These are phyloP conservation scores for Platysteira castanea DNA, from an alignment of 2,113 vertebrate genomes.

Conservation along the genomic window DNA sequence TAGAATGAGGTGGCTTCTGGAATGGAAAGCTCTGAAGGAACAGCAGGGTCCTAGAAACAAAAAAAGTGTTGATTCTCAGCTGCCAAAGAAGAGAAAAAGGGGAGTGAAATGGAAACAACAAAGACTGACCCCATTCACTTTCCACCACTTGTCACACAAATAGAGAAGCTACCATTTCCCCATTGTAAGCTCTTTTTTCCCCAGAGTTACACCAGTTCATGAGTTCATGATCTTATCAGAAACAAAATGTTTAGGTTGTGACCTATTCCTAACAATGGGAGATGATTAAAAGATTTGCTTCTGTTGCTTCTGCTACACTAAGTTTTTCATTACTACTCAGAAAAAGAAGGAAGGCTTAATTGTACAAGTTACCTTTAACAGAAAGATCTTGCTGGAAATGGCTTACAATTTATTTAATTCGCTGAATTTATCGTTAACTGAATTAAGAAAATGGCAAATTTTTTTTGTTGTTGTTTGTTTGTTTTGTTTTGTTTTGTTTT, in stretches of 20 bases:
- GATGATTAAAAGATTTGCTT: not conserved
- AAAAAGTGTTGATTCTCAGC: not conserved
- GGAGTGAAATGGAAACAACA: not conserved
- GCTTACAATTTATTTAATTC: not conserved
- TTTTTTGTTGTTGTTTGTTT: too few species aligned
- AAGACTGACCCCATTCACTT: fast-evolving
- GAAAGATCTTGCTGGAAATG: not conserved
- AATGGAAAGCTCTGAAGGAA: not conserved
- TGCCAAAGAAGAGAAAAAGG: not conserved
- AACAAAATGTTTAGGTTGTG: not conserved
- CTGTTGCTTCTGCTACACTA: not conserved
- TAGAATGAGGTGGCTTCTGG: not conserved
- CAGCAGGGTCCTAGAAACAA: not conserved
- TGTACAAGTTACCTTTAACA: not conserved
- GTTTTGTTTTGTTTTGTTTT: too few species aligned
- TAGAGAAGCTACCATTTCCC: not conserved
- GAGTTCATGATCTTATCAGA: not conserved
- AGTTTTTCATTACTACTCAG: not conserved
- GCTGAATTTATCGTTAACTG: not conserved
- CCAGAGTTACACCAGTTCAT: not conserved
- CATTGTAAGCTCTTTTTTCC: not conserved
- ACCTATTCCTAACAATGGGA: not conserved
- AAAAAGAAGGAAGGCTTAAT: not conserved
- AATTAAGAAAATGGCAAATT: not conserved
- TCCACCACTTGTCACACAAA: not conserved